Evolutionary conservation across 2,797 vertebrate genomes (phyloP), one percentile per base, ranked within the genome.

Genomic region (Steatocranus sp.): DNA sequence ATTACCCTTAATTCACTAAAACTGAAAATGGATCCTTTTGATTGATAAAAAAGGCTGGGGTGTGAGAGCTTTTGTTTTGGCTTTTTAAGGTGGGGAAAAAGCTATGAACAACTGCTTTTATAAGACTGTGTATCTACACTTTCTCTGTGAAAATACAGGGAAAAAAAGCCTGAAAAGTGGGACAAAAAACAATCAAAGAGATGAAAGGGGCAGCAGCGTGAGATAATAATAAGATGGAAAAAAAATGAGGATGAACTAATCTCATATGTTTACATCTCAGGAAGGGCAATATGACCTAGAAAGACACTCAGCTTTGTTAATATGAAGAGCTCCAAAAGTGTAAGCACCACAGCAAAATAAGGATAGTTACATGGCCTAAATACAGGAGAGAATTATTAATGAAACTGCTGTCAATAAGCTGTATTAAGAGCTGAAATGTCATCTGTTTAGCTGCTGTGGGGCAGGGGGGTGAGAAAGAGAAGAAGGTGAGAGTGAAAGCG

Each of bases 221-320:
- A 78, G 79, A 86, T 77, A 54, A 82, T 76, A 79, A 82, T 77
- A 56, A 86, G 53, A 78, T 70, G 32, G 23, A 68, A 61, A 32
- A n/a, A 61, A 56, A 86, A 86, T 2, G 43, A 66, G 49, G 76
- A 88, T 80, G 75, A 83, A 82, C 49, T 78, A 79, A 88, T 90
- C 83, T 87, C 38, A 86, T 48, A 86, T 88, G 88, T 86, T 86
- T 89, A 92, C 79, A 87, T 90, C 51, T 86, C 12, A 83, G 84
- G 78, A 86, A 88, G 75, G 73, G 50, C 78, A 81, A 63, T 36
- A 38, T 90, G 92, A 92, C 93, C 92, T 83, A 93, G 85, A 94
- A 92, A 92, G 50, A 58, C 43, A 23, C 43, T 48, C 68, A 73
- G 75, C 61, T 90, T 68, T 68, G 81, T 90, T 91, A 82, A 87